These are phyloP conservation scores for Tenthredo notha DNA, from an alignment of 2,888 invertebrate genomes.

Conservation along the genomic window DNA sequence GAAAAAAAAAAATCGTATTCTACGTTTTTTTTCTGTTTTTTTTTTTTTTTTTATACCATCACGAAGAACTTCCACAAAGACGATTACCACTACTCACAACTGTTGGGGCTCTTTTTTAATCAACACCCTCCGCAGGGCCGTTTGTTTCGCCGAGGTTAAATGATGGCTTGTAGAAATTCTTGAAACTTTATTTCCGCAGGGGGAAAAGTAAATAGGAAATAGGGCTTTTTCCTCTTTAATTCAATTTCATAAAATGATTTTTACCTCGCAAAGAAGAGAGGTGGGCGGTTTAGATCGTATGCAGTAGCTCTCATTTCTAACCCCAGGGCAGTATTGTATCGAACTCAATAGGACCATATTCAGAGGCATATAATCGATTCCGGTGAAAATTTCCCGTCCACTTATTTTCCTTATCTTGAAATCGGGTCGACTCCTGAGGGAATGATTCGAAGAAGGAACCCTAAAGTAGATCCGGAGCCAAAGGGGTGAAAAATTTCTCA, in stretches of 20 bases:
- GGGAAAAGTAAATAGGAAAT: slow-evolving; percentile 39
- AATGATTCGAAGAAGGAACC: neutral
- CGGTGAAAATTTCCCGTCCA: neutral
- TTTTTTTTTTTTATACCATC: neutral
- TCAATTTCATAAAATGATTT: slow-evolving; percentile 42
- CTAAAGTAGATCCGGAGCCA: neutral
- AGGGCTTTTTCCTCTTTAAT: slow-evolving; percentile 44
- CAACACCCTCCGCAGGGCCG: slow-evolving; percentile 18
- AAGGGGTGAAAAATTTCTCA: neutral
- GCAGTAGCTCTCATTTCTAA: neutral
- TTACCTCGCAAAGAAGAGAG: neutral
- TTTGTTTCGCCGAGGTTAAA: slow-evolving; percentile 23
- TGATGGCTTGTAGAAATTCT: slow-evolving; percentile 38
- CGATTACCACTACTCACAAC: slow-evolving; percentile 22
- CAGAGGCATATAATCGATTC: neutral
- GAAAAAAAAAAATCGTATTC: too few species aligned
- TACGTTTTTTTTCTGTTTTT: neutral
- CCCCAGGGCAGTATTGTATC: neutral
- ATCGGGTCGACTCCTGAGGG: neutral
- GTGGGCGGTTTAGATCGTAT: neutral
- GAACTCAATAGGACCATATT: neutral
- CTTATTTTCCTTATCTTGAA: neutral
- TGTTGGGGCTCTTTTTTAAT: slow-evolving; percentile 28
- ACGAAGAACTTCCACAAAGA: neutral
- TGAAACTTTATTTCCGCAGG: slow-evolving; percentile 45